phyloP scores from a whole-genome alignment of 2,888 invertebrate genomes.

The Caradrina clavipalpis region DNA sequence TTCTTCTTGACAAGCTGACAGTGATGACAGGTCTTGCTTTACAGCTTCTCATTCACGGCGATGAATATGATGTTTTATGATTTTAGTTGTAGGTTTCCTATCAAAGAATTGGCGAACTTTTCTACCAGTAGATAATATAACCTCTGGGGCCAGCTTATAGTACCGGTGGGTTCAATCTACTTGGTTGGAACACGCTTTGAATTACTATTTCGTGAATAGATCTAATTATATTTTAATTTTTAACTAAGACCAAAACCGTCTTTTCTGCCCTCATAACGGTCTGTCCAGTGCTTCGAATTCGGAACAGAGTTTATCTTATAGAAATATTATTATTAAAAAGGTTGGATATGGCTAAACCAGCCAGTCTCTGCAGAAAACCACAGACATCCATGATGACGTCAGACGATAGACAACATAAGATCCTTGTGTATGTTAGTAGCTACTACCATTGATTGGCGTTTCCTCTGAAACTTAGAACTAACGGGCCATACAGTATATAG shows the following conservation, averaged over 20 bases:
- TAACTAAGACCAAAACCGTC: too few relatives aligned
- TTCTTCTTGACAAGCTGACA: background rate
- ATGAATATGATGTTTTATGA: background rate
- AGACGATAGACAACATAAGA: background rate
- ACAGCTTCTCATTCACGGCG: background rate
- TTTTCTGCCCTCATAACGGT: too few relatives aligned
- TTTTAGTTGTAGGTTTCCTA: background rate
- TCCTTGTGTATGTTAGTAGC: constrained; percentile 1
- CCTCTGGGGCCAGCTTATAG: too few relatives aligned
- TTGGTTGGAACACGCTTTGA: too few relatives aligned
- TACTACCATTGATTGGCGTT: constrained; percentile 23
- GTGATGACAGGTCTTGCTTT: background rate
- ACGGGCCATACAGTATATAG: constrained; percentile 15
- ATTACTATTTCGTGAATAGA: too few relatives aligned
- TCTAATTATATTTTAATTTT: too few relatives aligned
- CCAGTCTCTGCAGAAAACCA: too few relatives aligned
- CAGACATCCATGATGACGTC: background rate
- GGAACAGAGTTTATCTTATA: too few relatives aligned
- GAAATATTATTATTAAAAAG: too few relatives aligned
- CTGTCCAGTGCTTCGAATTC: too few relatives aligned
- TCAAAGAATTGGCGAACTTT: background rate
- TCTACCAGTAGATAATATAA: background rate
- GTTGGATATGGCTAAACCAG: too few relatives aligned
- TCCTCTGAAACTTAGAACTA: constrained; percentile 9
- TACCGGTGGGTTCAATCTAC: too few relatives aligned